Evolutionary conservation across 1,140 invertebrate genomes (phyloP), one percentile per base, ranked within the genome.

Genomic region (Papilio polyxenes): DNA sequence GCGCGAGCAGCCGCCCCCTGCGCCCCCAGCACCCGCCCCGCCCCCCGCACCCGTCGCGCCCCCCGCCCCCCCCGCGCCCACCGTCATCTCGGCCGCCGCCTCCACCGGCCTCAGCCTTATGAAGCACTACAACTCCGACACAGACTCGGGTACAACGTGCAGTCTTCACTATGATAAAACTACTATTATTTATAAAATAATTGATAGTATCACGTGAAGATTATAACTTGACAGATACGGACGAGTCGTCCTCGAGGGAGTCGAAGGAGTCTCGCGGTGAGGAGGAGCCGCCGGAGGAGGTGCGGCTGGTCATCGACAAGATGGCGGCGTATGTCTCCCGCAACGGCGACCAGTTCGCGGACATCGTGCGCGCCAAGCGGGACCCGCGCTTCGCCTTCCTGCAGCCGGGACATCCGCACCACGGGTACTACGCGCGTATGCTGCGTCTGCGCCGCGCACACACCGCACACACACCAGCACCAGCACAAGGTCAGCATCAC

Each of bases 271-370:
- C 87, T 82, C 40, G 94, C 95, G 0, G 93, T 93, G 0, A 95
- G 96, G 94, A 95, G 23, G 94, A 96, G 9, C 97, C 98, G 20
- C 97, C 98, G 0, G 96, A 96, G 11, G 98, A 98, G 81, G 94
- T 98, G 8, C 96, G 98, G 89, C 95, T 97, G 62, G 97, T 99
- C 9, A 98, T 99, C 76, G 98, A 99, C 91, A 99, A 99, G 95
- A 99, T 99, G 96, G 98, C 98, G 2, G 97, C 97, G 81, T 99
- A 99, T 90, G 98, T 99, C 0, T 97, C 97, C 0, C 98, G 98
- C 88, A 99, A 99, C 95, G 99, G 98, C 0, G 95, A 96, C 75
- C 97, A 98, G 85, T 99, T 99, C 93, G 98, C 99, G 88, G 96
- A 96, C 11, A 97, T 98, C 48, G 97, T 99, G 0, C 97, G 96